Evolutionary conservation across 2,888 invertebrate species (phyloP).

Genomic region (Euclidia mi): DNA sequence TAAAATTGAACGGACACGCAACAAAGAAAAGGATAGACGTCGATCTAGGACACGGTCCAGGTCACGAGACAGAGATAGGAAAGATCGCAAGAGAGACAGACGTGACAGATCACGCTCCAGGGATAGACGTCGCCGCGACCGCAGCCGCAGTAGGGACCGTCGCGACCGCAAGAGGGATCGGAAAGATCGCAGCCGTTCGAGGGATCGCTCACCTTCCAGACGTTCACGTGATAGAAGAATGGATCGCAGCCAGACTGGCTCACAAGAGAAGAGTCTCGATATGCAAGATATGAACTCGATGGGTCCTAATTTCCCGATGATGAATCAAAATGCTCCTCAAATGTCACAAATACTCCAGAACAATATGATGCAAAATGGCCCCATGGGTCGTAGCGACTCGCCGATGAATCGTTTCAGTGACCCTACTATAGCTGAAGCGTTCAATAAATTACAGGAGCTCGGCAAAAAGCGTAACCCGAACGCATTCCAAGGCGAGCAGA

Average conservation of each 20-base stretch:
- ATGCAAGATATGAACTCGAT: slow-evolving; percentile 42
- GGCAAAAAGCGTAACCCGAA: slow-evolving; percentile 91
- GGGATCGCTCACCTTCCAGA: slow-evolving; percentile 86
- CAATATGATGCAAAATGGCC: slow-evolving; percentile 58
- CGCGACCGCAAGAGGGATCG: slow-evolving; percentile 86
- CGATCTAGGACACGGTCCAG: slow-evolving; percentile 74
- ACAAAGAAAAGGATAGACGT: slow-evolving; percentile 75
- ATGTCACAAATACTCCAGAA: slow-evolving; percentile 53
- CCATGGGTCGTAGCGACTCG: slow-evolving; percentile 47
- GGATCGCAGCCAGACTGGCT: slow-evolving; percentile 82
- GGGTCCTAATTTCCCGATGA: slow-evolving; percentile 41
- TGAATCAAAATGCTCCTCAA: slow-evolving; percentile 43
- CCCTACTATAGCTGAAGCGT: slow-evolving; percentile 72
- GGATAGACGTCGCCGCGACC: slow-evolving; percentile 90
- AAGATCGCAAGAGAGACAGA: slow-evolving; percentile 84
- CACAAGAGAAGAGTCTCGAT: slow-evolving; percentile 67
- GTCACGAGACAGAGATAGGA: slow-evolving; percentile 78
- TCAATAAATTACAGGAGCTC: slow-evolving; percentile 80
- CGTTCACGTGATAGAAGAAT: slow-evolving; percentile 85
- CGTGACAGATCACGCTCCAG: slow-evolving; percentile 89
- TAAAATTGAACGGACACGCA: slow-evolving; percentile 66
- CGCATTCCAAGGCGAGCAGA: slow-evolving; percentile 85
- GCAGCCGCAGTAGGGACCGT: slow-evolving; percentile 90
- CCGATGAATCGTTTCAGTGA: slow-evolving; percentile 70
- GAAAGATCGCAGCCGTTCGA: slow-evolving; percentile 89